Evolutionary conservation across 2,888 invertebrate genomes (phyloP), one percentile per base, ranked within the genome.

Genomic region (Agrochola lychnidis): DNA sequence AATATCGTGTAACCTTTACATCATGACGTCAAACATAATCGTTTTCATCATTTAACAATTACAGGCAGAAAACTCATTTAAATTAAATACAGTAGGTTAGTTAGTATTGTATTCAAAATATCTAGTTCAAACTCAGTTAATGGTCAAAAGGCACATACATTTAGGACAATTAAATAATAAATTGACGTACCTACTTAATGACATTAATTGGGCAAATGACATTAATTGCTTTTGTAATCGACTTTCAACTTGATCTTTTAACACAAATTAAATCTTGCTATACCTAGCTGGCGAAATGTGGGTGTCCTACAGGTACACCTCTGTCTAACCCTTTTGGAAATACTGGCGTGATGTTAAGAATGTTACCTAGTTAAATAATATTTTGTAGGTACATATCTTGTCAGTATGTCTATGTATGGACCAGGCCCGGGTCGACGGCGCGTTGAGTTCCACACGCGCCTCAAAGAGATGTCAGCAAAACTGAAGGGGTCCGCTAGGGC

Each of bases 161-260:
- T 64, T 16, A 64, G 42, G 42, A 42, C n/a, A 64, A 64, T 42
- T 64, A 2, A n/a, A 64, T 64, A n/a, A 64, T 64, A 25, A 36
- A 64, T 42, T 64, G 19, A 64, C 42, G 25, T 64, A 16, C 19
- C 45, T 42, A n/a, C n/a, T n/a, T n/a, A n/a, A 40, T 36, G 4
- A 19, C n/a, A 16, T 42, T 42, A 16, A 64, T n/a, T 64, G 16
- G 2, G 40, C 16, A 5, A 42, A 42, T 42, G 16, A 25, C 19
- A 6, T 40, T 14, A 63, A n/a, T 40, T 62, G 22, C 2, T 19
- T 7, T 22, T n/a, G 14, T 62, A 40, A 40, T 14, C 6, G 3
- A 22, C 36, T 40, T 36, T 62, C 12, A 22, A 42, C n/a, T 63
- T 63, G 40, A 40, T 40, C 16, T 40, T 16, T n/a, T 16, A 40